Evolutionary conservation across 2,797 vertebrate genomes (phyloP).

Genomic region (Psittacula echo): DNA sequence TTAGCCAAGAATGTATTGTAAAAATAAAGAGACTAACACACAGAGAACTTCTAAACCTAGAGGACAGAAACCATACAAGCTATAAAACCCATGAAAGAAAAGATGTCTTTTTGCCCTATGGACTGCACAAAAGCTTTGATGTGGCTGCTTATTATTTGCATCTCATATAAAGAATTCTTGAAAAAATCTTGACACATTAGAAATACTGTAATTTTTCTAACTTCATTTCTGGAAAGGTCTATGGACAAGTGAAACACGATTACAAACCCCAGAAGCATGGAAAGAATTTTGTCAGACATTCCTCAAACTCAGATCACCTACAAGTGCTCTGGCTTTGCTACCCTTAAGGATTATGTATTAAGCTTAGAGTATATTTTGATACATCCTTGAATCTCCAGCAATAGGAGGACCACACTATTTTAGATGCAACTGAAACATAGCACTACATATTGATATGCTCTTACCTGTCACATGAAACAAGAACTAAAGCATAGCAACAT

Average conservation of each 20-base stretch:
- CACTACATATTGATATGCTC: neutral
- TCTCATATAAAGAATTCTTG: neutral
- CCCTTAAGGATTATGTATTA: neutral
- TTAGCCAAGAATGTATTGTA: neutral
- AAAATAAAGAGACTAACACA: neutral
- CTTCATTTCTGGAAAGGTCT: neutral
- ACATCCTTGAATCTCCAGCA: neutral
- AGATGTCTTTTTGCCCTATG: neutral
- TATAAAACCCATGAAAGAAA: neutral
- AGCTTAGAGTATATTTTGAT: neutral
- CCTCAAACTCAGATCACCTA: neutral
- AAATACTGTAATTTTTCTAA: neutral
- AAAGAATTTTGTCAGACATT: neutral
- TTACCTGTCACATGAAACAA: neutral
- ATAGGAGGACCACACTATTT: neutral
- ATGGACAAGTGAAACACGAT: accelerated
- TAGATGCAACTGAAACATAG: neutral
- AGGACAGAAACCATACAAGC: neutral
- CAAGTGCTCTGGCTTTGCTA: neutral
- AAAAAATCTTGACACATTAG: neutral
- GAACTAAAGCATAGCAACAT: neutral
- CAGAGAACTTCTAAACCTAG: neutral
- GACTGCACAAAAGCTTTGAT: neutral
- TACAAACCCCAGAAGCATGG: neutral
- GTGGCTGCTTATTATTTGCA: neutral